A percentile compares a stretch with the other conserved stretches of the same genome.
Conservation (phyloP, 2,888 invertebrate species). For the Sialis fuliginosa region DNA sequence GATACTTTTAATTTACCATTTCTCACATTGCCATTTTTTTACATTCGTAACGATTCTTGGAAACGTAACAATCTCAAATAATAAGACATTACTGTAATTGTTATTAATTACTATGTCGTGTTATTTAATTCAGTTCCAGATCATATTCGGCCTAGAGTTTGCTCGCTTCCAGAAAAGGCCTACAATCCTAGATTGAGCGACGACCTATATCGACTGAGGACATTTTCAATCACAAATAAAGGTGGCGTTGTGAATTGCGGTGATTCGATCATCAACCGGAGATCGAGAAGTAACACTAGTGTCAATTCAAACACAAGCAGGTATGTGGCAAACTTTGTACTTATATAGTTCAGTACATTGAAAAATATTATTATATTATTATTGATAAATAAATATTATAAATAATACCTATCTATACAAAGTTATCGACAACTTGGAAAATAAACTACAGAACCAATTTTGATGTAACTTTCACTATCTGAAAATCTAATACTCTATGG, state of each 20-base stretch:
- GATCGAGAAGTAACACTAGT: constrained; percentile 74
- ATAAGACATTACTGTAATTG: too few relatives aligned
- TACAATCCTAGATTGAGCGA: constrained; percentile 72
- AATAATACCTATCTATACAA: too few relatives aligned
- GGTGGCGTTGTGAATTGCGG: constrained; percentile 80
- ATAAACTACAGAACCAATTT: too few relatives aligned
- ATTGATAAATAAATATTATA: too few relatives aligned
- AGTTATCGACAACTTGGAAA: too few relatives aligned
- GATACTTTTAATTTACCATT: too few relatives aligned
- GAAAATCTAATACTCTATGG: too few relatives aligned
- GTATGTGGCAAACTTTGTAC: constrained; percentile 25
- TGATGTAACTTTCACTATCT: too few relatives aligned
- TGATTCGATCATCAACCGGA: constrained; percentile 70
- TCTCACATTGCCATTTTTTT: too few relatives aligned
- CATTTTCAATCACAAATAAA: constrained; percentile 75
- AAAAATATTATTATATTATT: background rate
- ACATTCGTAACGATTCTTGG: too few relatives aligned
- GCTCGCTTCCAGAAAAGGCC: constrained; percentile 70
- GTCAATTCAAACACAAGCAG: constrained; percentile 72
- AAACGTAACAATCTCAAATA: too few relatives aligned
- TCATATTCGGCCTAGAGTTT: constrained; percentile 65
- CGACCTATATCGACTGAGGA: constrained; percentile 66
- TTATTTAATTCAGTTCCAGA: constrained; percentile 47
- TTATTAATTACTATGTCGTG: too few relatives aligned
- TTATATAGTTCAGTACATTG: background rate